Evolutionary conservation across 2,888 invertebrate species (phyloP), one percentile per base, ranked within the genome.

Genomic region (Agrotis clavis): DNA sequence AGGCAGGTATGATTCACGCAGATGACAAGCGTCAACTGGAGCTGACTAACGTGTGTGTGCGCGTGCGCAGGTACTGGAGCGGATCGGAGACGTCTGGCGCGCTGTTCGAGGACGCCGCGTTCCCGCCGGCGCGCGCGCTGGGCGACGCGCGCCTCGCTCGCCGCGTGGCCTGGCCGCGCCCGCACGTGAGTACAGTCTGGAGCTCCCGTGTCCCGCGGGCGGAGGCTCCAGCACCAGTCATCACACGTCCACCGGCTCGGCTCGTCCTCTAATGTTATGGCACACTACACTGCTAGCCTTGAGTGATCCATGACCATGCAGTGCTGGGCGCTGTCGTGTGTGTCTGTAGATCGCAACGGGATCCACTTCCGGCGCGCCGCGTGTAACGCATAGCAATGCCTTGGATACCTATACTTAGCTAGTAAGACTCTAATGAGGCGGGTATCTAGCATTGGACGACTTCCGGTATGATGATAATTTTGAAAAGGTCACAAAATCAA

Each of bases 161-260:
- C 64, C 95, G 95, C 97, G 95, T 97, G 80, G 95, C 96, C 56
- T 98, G 97, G 98, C 96, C 97, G 96, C 92, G 98, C 81, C 97
- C 97, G 18, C 97, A 97, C 88, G 97, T 97, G 91, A 97, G 97
- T 57, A 25, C 16, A 13, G 21, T 0, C 41, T 9, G 41, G 1
- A 30, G 41, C 41, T 41, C 35, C 9, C 35, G 9, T 9, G 30
- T 30, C 30, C 3, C 30, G 30, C 30, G 30, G 30, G 30, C 5
- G 30, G 30, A 30, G 30, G 30, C 30, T 30, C 5, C 30, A 30
- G 30, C 3, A 30, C 35, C 11, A 41, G 2, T 7, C 35, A 7
- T 35, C 6, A 35, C 35, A 35, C 4, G 35, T 35, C 35, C 41
- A 41, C 41, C 41, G 41, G 41, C 41, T 9, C 9, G 21, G 30